phyloP scores from a whole-genome alignment of 1,140 invertebrate genomes.

The Medauroidea extradentata region DNA sequence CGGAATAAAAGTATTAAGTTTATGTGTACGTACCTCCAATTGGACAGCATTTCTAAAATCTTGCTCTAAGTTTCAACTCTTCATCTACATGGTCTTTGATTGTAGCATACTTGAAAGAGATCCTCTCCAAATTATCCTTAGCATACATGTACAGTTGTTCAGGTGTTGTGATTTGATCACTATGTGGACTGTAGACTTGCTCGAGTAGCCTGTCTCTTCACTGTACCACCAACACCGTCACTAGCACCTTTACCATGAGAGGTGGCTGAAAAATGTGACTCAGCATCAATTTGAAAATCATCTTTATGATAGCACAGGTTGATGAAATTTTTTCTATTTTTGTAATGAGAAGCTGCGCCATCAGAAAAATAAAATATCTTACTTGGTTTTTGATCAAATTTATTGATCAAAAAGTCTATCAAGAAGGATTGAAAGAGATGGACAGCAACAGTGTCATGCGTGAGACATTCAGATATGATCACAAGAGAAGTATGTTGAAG shows the following conservation, averaged over 20 bases:
- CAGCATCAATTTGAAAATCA: slow-evolving; percentile 25
- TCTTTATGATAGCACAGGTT: slow-evolving; percentile 6
- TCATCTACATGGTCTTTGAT: neutral
- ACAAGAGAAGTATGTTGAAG: slow-evolving; percentile 5
- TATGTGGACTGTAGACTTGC: slow-evolving; percentile 23
- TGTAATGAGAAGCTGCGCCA: slow-evolving; percentile 35
- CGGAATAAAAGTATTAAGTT: no score
- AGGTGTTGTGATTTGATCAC: slow-evolving; percentile 19
- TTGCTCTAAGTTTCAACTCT: neutral
- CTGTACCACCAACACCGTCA: slow-evolving; percentile 28
- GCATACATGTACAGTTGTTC: slow-evolving; percentile 15
- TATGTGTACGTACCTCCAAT: slow-evolving; percentile 4
- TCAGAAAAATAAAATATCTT: slow-evolving; percentile 30
- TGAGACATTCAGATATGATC: slow-evolving; percentile 19
- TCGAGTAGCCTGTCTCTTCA: slow-evolving; percentile 25
- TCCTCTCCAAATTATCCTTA: neutral
- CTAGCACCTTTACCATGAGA: slow-evolving; percentile 28
- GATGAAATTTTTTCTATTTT: slow-evolving; percentile 30
- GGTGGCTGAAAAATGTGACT: slow-evolving; percentile 33
- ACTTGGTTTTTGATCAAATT: slow-evolving; percentile 3
- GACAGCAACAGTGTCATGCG: slow-evolving; percentile 21
- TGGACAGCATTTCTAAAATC: slow-evolving; percentile 2
- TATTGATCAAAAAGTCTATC: neutral
- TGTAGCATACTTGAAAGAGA: slow-evolving; percentile 1
- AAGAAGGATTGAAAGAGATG: slow-evolving; percentile 13